Base-by-base conservation (phyloP, 2,113 vertebrate species). In the Ancistrus triradiatus region DNA sequence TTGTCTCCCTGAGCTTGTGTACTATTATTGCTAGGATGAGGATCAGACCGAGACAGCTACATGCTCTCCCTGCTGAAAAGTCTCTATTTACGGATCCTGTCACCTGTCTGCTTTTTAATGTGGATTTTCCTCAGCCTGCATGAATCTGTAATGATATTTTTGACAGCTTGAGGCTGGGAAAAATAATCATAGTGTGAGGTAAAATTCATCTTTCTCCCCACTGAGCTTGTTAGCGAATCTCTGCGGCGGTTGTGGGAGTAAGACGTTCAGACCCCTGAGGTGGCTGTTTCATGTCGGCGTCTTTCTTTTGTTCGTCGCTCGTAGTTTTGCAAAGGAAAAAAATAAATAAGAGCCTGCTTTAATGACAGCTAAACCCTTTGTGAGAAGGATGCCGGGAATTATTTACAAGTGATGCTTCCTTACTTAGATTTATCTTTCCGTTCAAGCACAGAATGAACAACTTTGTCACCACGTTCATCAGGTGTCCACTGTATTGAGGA, bases 241-340 rank as follows among this genome's bases (percentile, higher is more conserved):
- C 67, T 64, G 55, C 19, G 75, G 77, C 61, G 74, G 69, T 72
- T 72, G 73, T 77, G 69, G 71, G 77, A 72, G 75, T 62, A 51
- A 55, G 38, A 35, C 55, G 60, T 63, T 74, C 70, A 60, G 68
- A 75, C 78, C 77, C 77, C 73, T 50, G 77, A 81, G 81, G 70
- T 75, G 68, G 70, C 61, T 75, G 76, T 86, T 82, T 84, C 81
- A 84, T 84, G 81, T 85, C 80, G 76, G 78, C 74, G 69, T 77
- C 78, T 85, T 81, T 85, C 81, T 85, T 82, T 75, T 80, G 74
- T 86, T 84, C 77, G 73, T 78, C 73, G 78, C 76, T 75, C 56
- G 71, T 44, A 60, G 58, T 79, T 82, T 77, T 64, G 27, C 40
- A 77, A 50, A 77, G 72, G 58, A 64, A 79, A 80, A 81, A 80